phyloP scores from a whole-genome alignment of 1,140 invertebrate species.

The Drosophila subpulchrella region DNA sequence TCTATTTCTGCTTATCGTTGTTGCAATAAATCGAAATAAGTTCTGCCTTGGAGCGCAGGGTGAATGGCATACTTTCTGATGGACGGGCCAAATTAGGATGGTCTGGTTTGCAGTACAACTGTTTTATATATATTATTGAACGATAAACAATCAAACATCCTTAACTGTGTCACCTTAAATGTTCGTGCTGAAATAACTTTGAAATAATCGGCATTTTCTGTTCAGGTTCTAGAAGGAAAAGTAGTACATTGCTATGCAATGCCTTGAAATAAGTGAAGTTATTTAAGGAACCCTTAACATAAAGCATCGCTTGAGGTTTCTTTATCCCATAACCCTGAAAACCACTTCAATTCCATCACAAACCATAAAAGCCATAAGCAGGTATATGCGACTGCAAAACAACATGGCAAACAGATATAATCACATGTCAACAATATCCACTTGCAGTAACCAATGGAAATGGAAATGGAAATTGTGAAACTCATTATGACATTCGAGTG shows the following conservation, averaged over 20 bases:
- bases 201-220: background rate
- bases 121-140: slow-evolving; percentile 23
- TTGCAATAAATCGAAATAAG: slow-evolving; percentile 80
- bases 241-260: too few relatives aligned
- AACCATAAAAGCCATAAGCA: background rate
- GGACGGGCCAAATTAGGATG: slow-evolving; percentile 37
- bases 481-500: slow-evolving; percentile 41
- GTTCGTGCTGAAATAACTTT: slow-evolving; percentile 13
- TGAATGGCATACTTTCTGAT: slow-evolving; percentile 51
- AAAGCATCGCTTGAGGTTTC: too few relatives aligned
- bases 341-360: background rate
- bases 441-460: slow-evolving; percentile 22
- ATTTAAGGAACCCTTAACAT: too few relatives aligned
- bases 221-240: background rate
- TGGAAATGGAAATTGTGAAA: slow-evolving; percentile 34
- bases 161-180: slow-evolving; percentile 24
- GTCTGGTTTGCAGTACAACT: slow-evolving; percentile 8
- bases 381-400: slow-evolving; percentile 5
- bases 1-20: slow-evolving; percentile 51
- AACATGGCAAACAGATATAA: slow-evolving; percentile 26
- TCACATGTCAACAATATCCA: slow-evolving; percentile 45
- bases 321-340: too few relatives aligned
- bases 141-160: slow-evolving; percentile 14
- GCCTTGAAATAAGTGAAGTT: too few relatives aligned
- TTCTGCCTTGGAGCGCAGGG: slow-evolving; percentile 20